Conservation (phyloP, 2,888 invertebrate species). For the Eustalomyia histrio region DNA sequence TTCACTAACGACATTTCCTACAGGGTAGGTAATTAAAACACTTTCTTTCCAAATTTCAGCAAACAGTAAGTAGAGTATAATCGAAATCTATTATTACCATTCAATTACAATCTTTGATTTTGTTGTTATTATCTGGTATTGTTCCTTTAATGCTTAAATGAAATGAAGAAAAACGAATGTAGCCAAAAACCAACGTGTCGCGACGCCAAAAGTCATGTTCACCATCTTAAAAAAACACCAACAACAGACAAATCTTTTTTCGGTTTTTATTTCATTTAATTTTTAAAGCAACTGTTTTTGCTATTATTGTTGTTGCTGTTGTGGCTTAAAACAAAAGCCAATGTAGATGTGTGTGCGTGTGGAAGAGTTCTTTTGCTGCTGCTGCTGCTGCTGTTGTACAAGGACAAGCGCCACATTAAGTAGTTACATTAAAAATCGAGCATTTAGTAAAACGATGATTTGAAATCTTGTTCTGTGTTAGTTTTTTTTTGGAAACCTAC, state of each 20-base stretch:
- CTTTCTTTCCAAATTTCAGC: no score
- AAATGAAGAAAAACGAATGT: constrained; percentile 30
- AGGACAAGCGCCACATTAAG: constrained; percentile 67
- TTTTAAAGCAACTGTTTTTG: constrained; percentile 27
- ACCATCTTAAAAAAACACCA: constrained; percentile 50
- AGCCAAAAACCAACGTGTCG: constrained; percentile 65
- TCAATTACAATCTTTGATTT: constrained; percentile 23
- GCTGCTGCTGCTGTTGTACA: constrained; percentile 45
- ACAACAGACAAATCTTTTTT: constrained; percentile 57
- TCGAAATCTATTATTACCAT: not conserved
- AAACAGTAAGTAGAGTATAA: not conserved
- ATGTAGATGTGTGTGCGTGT: not conserved
- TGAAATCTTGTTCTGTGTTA: constrained; percentile 53
- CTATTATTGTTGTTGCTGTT: not conserved
- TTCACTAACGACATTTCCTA: no score
- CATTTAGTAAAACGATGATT: constrained; percentile 60
- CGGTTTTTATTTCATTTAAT: constrained; percentile 47
- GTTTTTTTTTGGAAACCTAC: constrained; percentile 55
- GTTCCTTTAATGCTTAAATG: not conserved
- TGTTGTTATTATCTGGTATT: constrained; percentile 15
- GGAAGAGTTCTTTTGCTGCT: constrained; percentile 10
- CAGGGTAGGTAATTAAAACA: no score
- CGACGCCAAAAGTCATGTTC: constrained; percentile 64
- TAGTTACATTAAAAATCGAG: constrained; percentile 67
- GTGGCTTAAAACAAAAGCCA: constrained; percentile 51